Conservation (phyloP, 2,113 vertebrate species). For the Archocentrus centrarchus region DNA sequence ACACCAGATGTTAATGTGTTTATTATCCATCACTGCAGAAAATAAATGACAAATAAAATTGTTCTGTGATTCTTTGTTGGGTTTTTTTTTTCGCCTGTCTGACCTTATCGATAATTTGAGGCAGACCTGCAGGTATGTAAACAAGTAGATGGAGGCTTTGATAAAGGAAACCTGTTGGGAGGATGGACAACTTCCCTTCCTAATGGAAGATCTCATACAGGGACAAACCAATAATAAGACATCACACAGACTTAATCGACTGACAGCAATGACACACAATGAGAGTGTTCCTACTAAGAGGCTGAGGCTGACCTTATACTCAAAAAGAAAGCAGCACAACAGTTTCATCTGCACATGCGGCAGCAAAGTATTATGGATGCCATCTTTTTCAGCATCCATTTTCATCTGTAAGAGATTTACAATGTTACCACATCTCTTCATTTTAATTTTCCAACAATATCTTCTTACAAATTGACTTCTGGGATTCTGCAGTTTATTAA, state of each 20-base stretch:
- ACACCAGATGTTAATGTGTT: conserved; percentile 28
- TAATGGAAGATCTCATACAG: conserved; percentile 61
- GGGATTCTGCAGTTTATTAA: too few relatives aligned
- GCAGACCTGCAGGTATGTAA: conserved; percentile 30
- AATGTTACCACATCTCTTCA: neutral
- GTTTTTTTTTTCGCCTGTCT: neutral
- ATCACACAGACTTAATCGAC: conserved; percentile 60
- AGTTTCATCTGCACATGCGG: conserved; percentile 2
- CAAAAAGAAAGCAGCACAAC: conserved; percentile 25
- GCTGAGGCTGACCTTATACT: conserved; percentile 35
- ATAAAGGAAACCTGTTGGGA: conserved; percentile 53
- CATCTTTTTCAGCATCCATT: conserved; percentile 11
- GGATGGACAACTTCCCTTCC: conserved; percentile 36
- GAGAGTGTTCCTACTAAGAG: conserved; percentile 36
- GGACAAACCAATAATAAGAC: conserved; percentile 59
- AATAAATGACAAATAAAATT: conserved; percentile 39
- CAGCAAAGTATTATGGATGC: neutral
- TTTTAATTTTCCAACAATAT: neutral
- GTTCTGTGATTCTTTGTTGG: conserved; percentile 17
- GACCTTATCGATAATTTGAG: conserved; percentile 40
- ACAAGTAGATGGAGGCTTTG: conserved; percentile 38
- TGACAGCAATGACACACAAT: conserved; percentile 57
- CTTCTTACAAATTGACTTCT: neutral
- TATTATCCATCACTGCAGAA: conserved; percentile 20
- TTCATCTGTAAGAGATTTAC: neutral